Conservation (phyloP, 2,113 vertebrate species). For the Reinhardtius hippoglossoides region DNA sequence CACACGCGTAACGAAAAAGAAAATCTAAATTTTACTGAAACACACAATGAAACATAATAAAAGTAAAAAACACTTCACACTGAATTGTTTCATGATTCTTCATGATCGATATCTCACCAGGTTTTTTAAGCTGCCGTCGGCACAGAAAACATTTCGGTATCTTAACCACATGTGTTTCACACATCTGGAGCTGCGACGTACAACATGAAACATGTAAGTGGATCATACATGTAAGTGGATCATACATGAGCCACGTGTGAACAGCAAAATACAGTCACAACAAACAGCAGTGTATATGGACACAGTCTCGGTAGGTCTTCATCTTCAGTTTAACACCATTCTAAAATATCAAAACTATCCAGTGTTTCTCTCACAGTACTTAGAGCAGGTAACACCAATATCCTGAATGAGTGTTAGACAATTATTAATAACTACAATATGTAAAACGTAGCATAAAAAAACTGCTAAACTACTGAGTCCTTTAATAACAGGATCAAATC, state of each 20-base stretch:
- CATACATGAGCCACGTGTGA: background rate
- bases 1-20: background rate
- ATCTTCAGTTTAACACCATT: background rate
- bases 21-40: conserved; percentile 25
- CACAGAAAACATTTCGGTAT: background rate
- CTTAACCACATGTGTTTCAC: background rate
- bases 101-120: background rate
- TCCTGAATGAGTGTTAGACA: conserved; percentile 35
- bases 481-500: conserved; percentile 14
- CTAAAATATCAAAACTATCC: background rate
- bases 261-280: conserved; percentile 27
- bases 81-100: no score
- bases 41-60: conserved; percentile 18
- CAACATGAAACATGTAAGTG: background rate
- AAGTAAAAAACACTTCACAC: conserved; percentile 26
- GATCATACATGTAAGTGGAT: background rate
- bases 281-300: conserved; percentile 25
- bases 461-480: conserved; percentile 14
- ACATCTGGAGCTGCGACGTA: background rate
- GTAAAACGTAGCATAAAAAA: conserved; percentile 10
- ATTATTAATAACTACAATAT: conserved; percentile 24
- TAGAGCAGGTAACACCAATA: conserved; percentile 12
- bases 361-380: conserved; percentile 47
- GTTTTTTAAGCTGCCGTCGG: conserved; percentile 5
- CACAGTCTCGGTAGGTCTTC: conserved; percentile 3